Conservation (phyloP, 2,113 vertebrate species). For the Tinamus guttatus region DNA sequence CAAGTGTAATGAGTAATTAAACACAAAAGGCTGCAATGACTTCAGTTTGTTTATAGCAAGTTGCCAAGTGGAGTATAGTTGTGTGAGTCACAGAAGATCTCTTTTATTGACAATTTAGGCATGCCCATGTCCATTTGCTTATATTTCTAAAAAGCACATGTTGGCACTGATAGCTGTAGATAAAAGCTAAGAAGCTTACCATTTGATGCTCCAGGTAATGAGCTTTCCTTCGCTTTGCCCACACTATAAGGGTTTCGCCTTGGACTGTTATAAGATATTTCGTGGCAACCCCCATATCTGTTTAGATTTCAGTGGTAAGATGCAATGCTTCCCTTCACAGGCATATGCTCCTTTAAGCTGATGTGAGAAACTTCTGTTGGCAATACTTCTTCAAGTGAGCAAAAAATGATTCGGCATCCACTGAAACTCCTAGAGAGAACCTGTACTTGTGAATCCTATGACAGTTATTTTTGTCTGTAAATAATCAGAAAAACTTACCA, state of each 20-base stretch:
- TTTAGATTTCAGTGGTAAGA: not conserved
- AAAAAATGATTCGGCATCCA: not conserved
- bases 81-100: not conserved
- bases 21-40: not conserved
- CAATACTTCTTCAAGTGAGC: not conserved
- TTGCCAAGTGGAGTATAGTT: not conserved
- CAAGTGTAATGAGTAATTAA: slow-evolving; percentile 24
- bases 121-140: rapidly evolving
- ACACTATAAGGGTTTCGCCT: not conserved
- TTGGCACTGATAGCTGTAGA: not conserved
- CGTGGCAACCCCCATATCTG: not conserved
- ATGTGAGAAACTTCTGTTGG: not conserved
- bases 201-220: not conserved
- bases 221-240: not conserved
- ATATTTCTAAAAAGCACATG: not conserved
- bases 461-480: not conserved
- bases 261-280: not conserved
- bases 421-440: not conserved
- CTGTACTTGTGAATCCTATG: rapidly evolving
- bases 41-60: not conserved
- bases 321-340: not conserved
- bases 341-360: not conserved
- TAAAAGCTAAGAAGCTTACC: not conserved
- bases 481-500: not conserved
- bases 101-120: not conserved